Base-by-base conservation (phyloP, 2,797 vertebrate genomes). In the Cyprinodon diabolis region DNA sequence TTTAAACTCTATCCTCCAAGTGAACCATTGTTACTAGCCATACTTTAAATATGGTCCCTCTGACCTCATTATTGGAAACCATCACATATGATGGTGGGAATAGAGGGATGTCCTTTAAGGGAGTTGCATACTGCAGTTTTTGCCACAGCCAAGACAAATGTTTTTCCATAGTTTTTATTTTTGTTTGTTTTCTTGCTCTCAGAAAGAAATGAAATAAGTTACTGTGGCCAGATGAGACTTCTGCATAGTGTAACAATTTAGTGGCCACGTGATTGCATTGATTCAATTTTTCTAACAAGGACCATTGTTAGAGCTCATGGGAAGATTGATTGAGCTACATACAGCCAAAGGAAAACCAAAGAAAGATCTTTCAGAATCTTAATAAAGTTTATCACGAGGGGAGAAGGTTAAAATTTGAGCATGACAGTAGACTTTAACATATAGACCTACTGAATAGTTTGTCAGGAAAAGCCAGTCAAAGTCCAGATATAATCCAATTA, bases 51-150 rank as follows among this genome's bases (percentile, higher is more conserved):
- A 69, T 45, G 45, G 69, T 73, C 56, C 70, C 66, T 81, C 45
- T 54, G 57, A 60, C 75, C 55, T 82, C 21, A 77, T 83, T 78
- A 65, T 77, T 81, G 77, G 66, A 79, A 72, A 86, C 75, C 37
- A 4, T 69, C 67, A 57, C 35, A 62, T 73, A 30, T 66, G 4
- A 76, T 58, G 6, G 56, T 72, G 77, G 70, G 66, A 63, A 75
- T 13, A 66, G 68, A 72, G 43, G 73, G 60, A 51, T 43, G 30
- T 68, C 72, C 74, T 72, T 57, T 60, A 45, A 78, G 80, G 76
- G 21, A 17, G 60, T 52, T 52, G 25, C 78, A 48, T 81, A 75
- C 0, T 0, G 2, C 30, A 30, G 74, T 57, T 57, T 70, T 86
- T 77, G 58, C 71, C 60, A 73, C 71, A 8, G 71, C 70, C 30